Evolutionary conservation across 2,797 vertebrate species (phyloP), one percentile per base, ranked within the genome.

Genomic region (Pseudotriccus pelzelni): DNA sequence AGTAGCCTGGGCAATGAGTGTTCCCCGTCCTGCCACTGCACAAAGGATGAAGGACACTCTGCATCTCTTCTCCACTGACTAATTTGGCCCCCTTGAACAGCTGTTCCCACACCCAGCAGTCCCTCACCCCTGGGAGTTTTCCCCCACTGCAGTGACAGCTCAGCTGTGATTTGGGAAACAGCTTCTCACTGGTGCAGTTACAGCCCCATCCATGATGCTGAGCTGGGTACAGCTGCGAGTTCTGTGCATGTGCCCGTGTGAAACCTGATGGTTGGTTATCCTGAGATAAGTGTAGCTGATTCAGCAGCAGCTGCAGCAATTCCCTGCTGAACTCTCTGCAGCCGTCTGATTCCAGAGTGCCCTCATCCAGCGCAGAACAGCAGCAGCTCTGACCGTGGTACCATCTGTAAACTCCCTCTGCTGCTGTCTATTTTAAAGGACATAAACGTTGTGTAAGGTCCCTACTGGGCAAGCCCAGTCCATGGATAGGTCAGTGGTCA

Each of bases 361-460:
- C 49, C 19, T 43, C 8, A 0, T 7, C 14, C 13, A 6, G 52
- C 19, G 3, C 39, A 22, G 50, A 2, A 15, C 3, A 1, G 37
- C 13, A 17, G 12, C 60, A 12, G 5, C 32, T 7, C 9, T 1
- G 24, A 82, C 22, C 8, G 0, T 2, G 8, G 60, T 3, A 1
- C 66, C 3, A 7, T 4, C 23, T 16, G 1, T 6, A 9, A n/a
- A 3, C 20, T 14, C n/a, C 46, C 14, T 18, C 18, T 12, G 47
- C 84, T 43, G 46, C 36, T 9, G 13, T 17, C 17, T 37, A 10
- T 43, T 47, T 41, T 5, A 41, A 52, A 37, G 46, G 36, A 37
- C 25, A 17, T 2, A 5, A 68, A 16, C 2, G 0, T 4, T 8
- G 36, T 2, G 9, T 18, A 1, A 1, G 22, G 44, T 4, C 21